A percentile compares a stretch with the other conserved stretches of the same genome.
phyloP scores from a whole-genome alignment of 2,888 invertebrate species.

The Rugalucina vietnamica region DNA sequence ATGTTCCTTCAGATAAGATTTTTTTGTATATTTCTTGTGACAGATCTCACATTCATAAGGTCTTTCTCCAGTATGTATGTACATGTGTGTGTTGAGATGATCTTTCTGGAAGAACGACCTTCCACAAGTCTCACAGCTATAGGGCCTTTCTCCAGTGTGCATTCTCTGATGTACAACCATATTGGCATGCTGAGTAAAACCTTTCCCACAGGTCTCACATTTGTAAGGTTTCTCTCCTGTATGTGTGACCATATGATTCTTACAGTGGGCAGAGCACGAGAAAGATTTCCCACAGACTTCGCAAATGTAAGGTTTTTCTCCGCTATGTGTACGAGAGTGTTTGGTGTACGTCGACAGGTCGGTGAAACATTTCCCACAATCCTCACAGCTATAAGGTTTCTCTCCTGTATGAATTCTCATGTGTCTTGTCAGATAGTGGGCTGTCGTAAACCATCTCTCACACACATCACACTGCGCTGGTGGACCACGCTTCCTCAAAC shows the following conservation, averaged over 20 bases:
- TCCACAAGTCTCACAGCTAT: not conserved
- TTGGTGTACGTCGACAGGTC: not conserved
- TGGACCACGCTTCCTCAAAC: too few species aligned
- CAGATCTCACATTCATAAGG: too few species aligned
- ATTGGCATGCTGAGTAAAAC: not conserved
- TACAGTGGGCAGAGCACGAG: not conserved
- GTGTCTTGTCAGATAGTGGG: not conserved
- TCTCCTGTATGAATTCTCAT: not conserved
- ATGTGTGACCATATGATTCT: not conserved
- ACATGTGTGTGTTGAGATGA: not conserved
- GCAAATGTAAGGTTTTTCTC: not conserved
- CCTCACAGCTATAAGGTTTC: not conserved
- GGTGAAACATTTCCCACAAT: not conserved
- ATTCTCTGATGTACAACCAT: not conserved
- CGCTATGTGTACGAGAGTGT: not conserved
- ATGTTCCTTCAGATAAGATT: too few species aligned
- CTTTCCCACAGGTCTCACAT: not conserved
- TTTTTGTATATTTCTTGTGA: too few species aligned
- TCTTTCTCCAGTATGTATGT: too few species aligned
- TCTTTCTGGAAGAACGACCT: not conserved
- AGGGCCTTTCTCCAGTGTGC: not conserved
- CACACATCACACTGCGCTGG: not conserved
- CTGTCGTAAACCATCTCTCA: not conserved
- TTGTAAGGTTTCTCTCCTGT: not conserved
- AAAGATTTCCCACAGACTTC: not conserved